Conservation (phyloP, 2,797 vertebrate genomes). For the Leucoraja ocellata region DNA sequence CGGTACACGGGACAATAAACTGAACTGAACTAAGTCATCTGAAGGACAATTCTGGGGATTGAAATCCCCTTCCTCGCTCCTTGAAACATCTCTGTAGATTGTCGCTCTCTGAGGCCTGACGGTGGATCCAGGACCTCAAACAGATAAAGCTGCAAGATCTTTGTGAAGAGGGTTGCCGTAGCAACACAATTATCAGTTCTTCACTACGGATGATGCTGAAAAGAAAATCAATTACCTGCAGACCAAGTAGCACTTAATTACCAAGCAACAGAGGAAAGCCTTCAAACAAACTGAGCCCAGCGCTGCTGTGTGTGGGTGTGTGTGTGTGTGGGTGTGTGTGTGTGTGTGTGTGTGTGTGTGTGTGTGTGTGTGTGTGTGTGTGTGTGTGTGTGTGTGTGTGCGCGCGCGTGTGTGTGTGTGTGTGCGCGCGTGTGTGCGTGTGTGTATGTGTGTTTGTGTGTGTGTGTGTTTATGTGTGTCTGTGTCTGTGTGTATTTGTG, state of each 20-base stretch:
- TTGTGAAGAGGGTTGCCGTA: not conserved
- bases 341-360: too few species aligned
- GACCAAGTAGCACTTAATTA: not conserved
- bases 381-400: too few species aligned
- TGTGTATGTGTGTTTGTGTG: too few species aligned
- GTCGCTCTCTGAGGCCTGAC: not conserved
- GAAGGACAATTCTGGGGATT: not conserved
- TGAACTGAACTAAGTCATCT: not conserved
- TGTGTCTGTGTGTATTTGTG: too few species aligned
- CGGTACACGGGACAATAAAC: too few species aligned
- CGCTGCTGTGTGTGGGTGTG: not conserved
- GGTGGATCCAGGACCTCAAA: not conserved
- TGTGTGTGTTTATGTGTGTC: too few species aligned
- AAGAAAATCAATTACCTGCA: not conserved
- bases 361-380: too few species aligned
- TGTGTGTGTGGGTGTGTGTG: not conserved
- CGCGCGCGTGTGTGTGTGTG: too few species aligned
- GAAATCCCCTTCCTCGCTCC: not conserved
- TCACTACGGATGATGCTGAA: not conserved
- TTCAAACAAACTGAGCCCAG: not conserved
- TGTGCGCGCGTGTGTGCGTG: too few species aligned
- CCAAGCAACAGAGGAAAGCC: not conserved
- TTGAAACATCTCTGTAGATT: not conserved
- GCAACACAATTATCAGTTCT: conserved; percentile 13
- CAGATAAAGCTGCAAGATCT: not conserved